These are phyloP conservation scores for Botrylloides violaceus DNA, from an alignment of 23 tunicate species.

Conservation along the genomic window DNA sequence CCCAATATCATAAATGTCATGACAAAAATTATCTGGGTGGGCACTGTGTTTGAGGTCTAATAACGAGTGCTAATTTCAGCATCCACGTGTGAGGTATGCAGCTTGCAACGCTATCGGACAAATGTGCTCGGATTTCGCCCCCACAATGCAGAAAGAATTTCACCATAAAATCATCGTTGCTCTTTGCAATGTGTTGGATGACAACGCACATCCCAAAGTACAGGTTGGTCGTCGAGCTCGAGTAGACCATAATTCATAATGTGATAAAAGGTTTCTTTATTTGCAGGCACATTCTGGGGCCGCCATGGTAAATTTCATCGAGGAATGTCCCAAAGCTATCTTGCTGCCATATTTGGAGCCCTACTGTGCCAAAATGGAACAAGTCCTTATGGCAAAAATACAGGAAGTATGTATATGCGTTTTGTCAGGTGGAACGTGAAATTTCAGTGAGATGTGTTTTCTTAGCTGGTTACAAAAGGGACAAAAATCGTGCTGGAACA, in stretches of 20 bases:
- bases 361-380: conserved; percentile 67
- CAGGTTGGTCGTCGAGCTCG: conserved; percentile 53
- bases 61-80: conserved; percentile 32
- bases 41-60: no score
- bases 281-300: conserved; percentile 98
- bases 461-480: conserved; percentile 46
- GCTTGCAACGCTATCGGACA: conserved; percentile 98
- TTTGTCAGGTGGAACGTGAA: not conserved
- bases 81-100: conserved; percentile 93
- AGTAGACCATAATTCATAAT: no score
- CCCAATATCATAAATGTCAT: no score
- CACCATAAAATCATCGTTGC: conserved; percentile 61
- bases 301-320: conserved; percentile 98
- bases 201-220: conserved; percentile 63
- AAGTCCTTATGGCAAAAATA: conserved; percentile 54
- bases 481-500: conserved; percentile 92
- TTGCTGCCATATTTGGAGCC: conserved; percentile 81
- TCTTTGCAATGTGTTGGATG: conserved; percentile 54
- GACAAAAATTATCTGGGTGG: no score
- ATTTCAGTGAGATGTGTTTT: not conserved
- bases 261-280: no score
- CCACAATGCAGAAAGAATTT: conserved; percentile 97
- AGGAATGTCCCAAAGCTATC: conserved; percentile 88
- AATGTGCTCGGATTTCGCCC: conserved; percentile 97
- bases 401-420: conserved; percentile 52